Evolutionary conservation across 2,888 invertebrate species (phyloP), one percentile per base, ranked within the genome.

Genomic region (Myathropa florea): DNA sequence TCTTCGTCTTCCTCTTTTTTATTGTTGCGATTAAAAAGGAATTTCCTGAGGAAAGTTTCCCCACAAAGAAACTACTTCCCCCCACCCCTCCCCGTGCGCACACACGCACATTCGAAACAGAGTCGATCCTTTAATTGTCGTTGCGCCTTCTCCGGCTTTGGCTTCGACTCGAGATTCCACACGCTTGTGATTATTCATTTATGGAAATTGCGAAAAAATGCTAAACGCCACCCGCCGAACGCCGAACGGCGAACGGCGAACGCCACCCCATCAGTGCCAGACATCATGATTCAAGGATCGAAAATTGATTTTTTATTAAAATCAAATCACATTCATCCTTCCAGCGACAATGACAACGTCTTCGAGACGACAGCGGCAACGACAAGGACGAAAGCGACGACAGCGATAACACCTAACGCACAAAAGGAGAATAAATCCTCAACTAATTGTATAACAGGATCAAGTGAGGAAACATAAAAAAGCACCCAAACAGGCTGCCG

Each of bases 251-350:
- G n/a, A n/a, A n/a, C n/a, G n/a, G 21, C 9, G 9, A 18, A 30
- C 23, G 14, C 36, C 36, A 26, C 65, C 46, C 55, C 28, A 28
- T n/a, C 24, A 6, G 26, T 53, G 4, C 55, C 55, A 30, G 60
- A 61, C 24, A 21, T 59, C 76, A 61, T 26, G 53, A 55, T 75
- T 83, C 71, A 67, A 57, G 61, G 67, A 81, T 72, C 72, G 71
- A 72, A 65, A 81, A 85, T 85, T 72, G 81, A 85, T 85, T 85
- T 78, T 78, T 77, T 81, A 84, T 84, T 80, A 80, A 84, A 84
- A 84, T 76, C 81, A 77, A 72, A 81, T 84, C 76, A 72, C 77
- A 57, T 46, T 46, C 46, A 71, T 72, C 59, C 30, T 60, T 59
- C 67, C 71, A 18, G 67, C 57, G 72, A 68, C 57, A 68, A 70